A percentile compares a stretch with the other conserved stretches of the same genome.
Evolutionary conservation across 1,140 invertebrate genomes (phyloP).

Genomic region (Drosophila erecta): DNA sequence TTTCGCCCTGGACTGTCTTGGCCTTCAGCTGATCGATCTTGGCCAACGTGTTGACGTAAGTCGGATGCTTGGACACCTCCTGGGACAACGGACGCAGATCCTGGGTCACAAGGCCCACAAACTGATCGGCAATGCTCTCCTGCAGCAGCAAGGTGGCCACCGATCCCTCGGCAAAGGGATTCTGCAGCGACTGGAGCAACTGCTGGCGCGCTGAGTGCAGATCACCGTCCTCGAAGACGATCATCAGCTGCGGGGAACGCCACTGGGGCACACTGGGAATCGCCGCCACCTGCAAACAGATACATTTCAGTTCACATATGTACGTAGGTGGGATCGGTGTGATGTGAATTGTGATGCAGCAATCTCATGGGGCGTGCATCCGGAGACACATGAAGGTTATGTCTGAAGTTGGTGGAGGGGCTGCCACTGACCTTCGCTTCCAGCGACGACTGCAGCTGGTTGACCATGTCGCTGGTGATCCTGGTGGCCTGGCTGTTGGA

Average conservation of each 20-base stretch:
- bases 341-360: too few relatives aligned
- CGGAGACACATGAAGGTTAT: conserved; percentile 15
- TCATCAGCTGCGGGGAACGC: conserved; percentile 38
- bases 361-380: too few relatives aligned
- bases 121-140: conserved; percentile 60
- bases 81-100: conserved; percentile 33
- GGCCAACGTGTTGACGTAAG: conserved; percentile 26
- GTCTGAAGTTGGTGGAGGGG: background rate
- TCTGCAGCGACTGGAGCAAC: conserved; percentile 56
- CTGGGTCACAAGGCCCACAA: conserved; percentile 39
- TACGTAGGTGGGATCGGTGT: background rate
- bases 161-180: conserved; percentile 45
- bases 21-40: conserved; percentile 59
- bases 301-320: background rate
- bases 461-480: conserved; percentile 63
- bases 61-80: conserved; percentile 35
- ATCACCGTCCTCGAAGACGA: conserved; percentile 67
- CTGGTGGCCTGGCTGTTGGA: background rate
- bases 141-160: conserved; percentile 66
- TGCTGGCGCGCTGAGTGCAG: conserved; percentile 63
- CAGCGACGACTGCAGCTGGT: conserved; percentile 35
- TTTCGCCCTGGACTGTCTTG: conserved; percentile 42
- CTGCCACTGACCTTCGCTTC: conserved; percentile 19
- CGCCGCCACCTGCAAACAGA: conserved; percentile 1
- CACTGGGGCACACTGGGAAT: background rate